Base-by-base conservation (phyloP, 2,113 vertebrate species). In the Alethe castanea region DNA sequence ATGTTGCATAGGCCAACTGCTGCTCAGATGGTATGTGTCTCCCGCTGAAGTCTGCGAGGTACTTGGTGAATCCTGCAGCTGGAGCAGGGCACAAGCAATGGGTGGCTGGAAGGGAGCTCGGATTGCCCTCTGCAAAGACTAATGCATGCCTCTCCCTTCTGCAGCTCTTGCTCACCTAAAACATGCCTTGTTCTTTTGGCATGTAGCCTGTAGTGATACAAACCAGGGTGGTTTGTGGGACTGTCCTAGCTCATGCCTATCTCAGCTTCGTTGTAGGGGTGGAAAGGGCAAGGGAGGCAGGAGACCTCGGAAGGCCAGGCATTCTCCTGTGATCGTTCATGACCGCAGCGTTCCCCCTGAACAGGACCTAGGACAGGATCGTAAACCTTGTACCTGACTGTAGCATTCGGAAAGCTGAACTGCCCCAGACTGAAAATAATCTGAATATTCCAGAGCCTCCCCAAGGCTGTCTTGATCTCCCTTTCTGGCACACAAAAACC, bases 21-120 rank as follows among this genome's bases (percentile, higher is more conserved):
- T 64, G 57, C 67, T 73, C 5, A 0, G 0, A 1, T 73, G 22
- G 26, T 19, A 4, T 6, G 13, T 65, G 45, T 64, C 33, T 88
- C 42, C 13, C 19, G 6, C 33, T 61, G 19, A 70, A 87, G 40
- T 67, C 16, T 19, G 9, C 12, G 42, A 89, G 15, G 56, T 61
- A 13, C 18, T 20, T 73, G 45, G 36, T 71, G 52, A 66, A 64
- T 66, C 33, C 56, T 81, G 48, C 19, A 31, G n/a, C 42, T 74
- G 62, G 53, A 53, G 33, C n/a, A 64, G 38, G 40, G 33, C 25
- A 31, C 2, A 4, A 71, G 20, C 0, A 0, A 5, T 20, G 19
- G 31, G 53, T 22, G 36, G 23, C 69, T 84, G 44, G 13, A 56
- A n/a, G 24, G 24, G 25, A 47, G 23, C 33, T 91, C 26, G 14